phyloP scores from a whole-genome alignment of 2,888 invertebrate genomes.

The Ormyrus nitidulus region DNA sequence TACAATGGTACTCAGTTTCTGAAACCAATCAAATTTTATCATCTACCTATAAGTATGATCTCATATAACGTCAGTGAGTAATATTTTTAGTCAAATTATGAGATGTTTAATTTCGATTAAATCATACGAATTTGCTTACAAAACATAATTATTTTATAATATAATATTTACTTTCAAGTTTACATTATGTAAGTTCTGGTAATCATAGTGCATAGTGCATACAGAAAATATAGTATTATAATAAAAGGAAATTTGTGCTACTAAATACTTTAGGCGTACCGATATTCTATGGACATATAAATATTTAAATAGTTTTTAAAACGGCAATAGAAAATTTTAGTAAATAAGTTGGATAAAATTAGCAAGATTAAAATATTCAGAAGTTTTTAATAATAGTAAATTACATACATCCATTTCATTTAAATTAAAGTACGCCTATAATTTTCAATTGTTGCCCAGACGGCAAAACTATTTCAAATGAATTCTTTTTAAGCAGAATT shows the following conservation, averaged over 20 bases:
- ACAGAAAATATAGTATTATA: conserved; percentile 37
- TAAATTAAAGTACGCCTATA: neutral
- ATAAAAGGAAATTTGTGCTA: conserved; percentile 17
- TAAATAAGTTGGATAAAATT: conserved; percentile 18
- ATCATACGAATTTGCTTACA: conserved; percentile 16
- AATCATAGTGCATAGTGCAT: conserved; percentile 16
- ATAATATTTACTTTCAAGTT: conserved; percentile 23
- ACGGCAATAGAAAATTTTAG: conserved; percentile 4
- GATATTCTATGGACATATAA: conserved; percentile 8
- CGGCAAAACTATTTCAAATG: too few species aligned
- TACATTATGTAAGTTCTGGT: conserved; percentile 24
- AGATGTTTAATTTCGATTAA: conserved; percentile 24
- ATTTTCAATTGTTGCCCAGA: conserved; percentile 30
- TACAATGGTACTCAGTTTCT: conserved; percentile 22
- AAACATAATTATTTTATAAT: too few species aligned
- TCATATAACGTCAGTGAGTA: conserved; percentile 30
- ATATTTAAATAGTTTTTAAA: conserved; percentile 19
- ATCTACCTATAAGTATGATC: conserved; percentile 40
- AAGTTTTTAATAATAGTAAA: too few species aligned
- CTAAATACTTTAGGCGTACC: conserved; percentile 23
- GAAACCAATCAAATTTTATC: conserved; percentile 22
- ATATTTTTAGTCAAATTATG: conserved; percentile 18
- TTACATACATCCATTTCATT: too few species aligned
- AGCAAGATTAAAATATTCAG: neutral
- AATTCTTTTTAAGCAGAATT: too few species aligned